Base-by-base conservation (phyloP, 2,113 vertebrate species). In the Opisthocomus hoazin region DNA sequence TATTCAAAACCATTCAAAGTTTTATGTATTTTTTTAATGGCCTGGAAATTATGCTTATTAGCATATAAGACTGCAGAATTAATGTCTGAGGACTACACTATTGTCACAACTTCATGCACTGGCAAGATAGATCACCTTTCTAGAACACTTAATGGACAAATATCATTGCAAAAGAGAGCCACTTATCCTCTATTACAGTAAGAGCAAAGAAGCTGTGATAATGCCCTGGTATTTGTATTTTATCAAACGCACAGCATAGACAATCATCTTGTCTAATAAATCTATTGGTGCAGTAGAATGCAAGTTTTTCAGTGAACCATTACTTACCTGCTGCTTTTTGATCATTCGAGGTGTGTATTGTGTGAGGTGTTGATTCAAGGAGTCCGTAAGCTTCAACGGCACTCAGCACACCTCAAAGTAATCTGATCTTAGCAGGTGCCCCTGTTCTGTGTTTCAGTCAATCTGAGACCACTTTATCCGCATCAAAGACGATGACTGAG, bases 101-200 rank as follows among this genome's bases (percentile, higher is more conserved):
- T 84, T 97, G 94, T 78, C 90, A 93, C 82, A 66, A 82, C 87
- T 96, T 95, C 74, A 75, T 60, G 74, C 69, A 76, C 1, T 64
- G 51, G 36, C 30, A 82, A 88, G 89, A 93, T 27, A 85, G 53
- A 96, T 96, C 94, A 84, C 94, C 94, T 93, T 97, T 84, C 73
- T 87, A 68, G 90, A 84, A 87, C 66, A 85, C 82, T 96, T 97
- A 96, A 77, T 6, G 22, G 96, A 92, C 7, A 97, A 96, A 97
- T 69, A 97, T 45, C 89, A 83, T 53, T 91, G 56, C 61, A 92
- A 94, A 97, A 90, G 87, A 74, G 70, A 84, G 87, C 58, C 79
- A 61, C 88, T 96, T 95, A 94, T 88, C 83, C 68, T 88, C 83
- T 89, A 24, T 94, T 91, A 90, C 39, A 87, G 51, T 74, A 94